Evolutionary conservation across 2,797 vertebrate species (phyloP), one percentile per base, ranked within the genome.

Genomic region (Poliocrania exsul): DNA sequence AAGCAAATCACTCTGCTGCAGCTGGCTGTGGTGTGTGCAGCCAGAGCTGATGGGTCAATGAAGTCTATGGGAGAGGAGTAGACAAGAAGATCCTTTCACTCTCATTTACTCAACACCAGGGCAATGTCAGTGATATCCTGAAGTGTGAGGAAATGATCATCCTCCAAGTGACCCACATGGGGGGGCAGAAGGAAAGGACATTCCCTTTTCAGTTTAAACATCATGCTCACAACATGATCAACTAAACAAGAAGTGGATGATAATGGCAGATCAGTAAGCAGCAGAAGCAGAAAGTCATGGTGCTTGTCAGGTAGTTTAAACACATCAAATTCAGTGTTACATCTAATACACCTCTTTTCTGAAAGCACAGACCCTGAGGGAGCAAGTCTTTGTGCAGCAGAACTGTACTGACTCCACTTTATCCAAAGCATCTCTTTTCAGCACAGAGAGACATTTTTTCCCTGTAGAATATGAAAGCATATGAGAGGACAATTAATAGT

Each of bases 401-500:
- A 89, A 3, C 15, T 10, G 29, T 24, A 46, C 40, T 4, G 21
- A 24, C 35, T 80, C 24, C 26, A 24, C 62, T 86, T 88, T 73
- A 53, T 57, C 62, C 6, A 0, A 75, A 87, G 25, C 4, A 2
- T 71, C 65, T 44, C 37, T 79, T 84, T 83, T 40, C 66, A 80
- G 46, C 33, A 53, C 17, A 31, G n/a, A 50, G 56, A 65, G 6
- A 47, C 18, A 3, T 66, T 65, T 51, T 64, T 21, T 2, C 85
- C 56, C 77, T 73, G 64, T 16, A 61, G 91, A 90, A 70, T 81
- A 90, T 12, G 64, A 88, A 88, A 93, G 70, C 80, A 60, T 53
- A 80, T 47, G 81, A 92, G 88, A 94, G 77, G 92, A 88, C 91
- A 92, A 93, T 91, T 90, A 92, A 91, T 42, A 94, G 70, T 67